Base-by-base conservation (phyloP, 2,797 vertebrate genomes). In the Clarias laeviceps region DNA sequence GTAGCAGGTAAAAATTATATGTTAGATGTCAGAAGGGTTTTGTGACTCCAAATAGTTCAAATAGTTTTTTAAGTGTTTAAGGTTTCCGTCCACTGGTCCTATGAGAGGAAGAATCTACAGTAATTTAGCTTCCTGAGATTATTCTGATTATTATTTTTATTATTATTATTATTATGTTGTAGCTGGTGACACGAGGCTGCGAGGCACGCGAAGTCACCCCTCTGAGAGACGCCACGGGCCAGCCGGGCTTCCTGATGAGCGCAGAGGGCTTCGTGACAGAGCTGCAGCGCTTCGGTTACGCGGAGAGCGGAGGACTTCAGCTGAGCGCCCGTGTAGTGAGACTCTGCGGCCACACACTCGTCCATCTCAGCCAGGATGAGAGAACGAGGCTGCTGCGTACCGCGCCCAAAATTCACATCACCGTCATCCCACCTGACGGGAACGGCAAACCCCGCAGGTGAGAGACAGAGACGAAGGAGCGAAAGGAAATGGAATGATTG, bases 381-480 rank as follows among this genome's bases (percentile, higher is more conserved):
- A 94, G 96, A 50, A 91, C 92, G 27, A 91, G 91, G 74, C 93
- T 96, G 61, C 95, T 98, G 62, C 94, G 96, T 85, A 94, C 94
- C 0, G 96, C 97, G 0, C 95, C 96, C 92, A 97, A 97, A 88
- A 97, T 97, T 90, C 96, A 96, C 93, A 96, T 98, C 93, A 98
- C 97, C 0, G 96, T 97, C 82, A 95, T 98, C 85, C 97, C 97
- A 0, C 96, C 97, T 0, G 97, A 98, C 1, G 96, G 96, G 89
- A 96, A 97, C 9, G 97, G 97, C 59, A 97, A 97, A 66, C 97
- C 97, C 50, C 96, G 97, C 93, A 96, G 97, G 97, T 97, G 88
- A 90, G 93, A 68, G 56, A 18, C 50, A 32, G 59, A 57, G 37
- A 79, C 76, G 15, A 34, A 0, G 61, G 22, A 50, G 22, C 20